A percentile compares a stretch with the other conserved stretches of the same genome.
Evolutionary conservation across 2,797 vertebrate species (phyloP).

Genomic region (Potorous gilbertii): DNA sequence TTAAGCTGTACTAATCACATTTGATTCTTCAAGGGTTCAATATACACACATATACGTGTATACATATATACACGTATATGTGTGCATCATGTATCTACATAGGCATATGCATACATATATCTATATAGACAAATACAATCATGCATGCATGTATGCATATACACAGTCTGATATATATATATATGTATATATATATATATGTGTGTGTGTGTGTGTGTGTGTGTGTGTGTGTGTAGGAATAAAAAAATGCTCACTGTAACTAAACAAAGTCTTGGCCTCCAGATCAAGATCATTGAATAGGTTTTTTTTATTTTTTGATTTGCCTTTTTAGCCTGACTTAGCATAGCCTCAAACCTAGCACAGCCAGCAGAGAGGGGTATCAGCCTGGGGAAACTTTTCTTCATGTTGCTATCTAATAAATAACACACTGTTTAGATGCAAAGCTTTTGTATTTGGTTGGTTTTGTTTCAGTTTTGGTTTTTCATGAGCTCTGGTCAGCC

Average conservation of each 20-base stretch:
- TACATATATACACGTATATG: accelerated
- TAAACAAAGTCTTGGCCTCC: neutral
- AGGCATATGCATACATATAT: too few species aligned
- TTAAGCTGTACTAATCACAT: too few species aligned
- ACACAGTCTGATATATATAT: too few species aligned
- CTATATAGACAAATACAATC: too few species aligned
- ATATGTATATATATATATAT: neutral
- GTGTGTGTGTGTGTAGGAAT: neutral
- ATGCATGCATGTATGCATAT: too few species aligned
- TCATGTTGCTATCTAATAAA: neutral
- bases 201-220: neutral
- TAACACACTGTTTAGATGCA: neutral
- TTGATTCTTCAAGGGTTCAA: too few species aligned
- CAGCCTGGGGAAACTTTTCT: neutral
- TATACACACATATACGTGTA: too few species aligned
- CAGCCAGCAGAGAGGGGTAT: neutral
- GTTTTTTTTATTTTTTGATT: neutral
- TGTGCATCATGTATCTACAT: neutral
- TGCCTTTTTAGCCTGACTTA: neutral
- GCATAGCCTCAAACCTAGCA: neutral
- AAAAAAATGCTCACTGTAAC: neutral
- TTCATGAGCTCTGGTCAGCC: neutral
- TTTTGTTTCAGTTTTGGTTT: neutral
- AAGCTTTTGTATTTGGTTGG: neutral
- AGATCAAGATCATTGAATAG: neutral